Evolutionary conservation across 1,140 invertebrate species (phyloP).

Genomic region (Diorhabda elongata): DNA sequence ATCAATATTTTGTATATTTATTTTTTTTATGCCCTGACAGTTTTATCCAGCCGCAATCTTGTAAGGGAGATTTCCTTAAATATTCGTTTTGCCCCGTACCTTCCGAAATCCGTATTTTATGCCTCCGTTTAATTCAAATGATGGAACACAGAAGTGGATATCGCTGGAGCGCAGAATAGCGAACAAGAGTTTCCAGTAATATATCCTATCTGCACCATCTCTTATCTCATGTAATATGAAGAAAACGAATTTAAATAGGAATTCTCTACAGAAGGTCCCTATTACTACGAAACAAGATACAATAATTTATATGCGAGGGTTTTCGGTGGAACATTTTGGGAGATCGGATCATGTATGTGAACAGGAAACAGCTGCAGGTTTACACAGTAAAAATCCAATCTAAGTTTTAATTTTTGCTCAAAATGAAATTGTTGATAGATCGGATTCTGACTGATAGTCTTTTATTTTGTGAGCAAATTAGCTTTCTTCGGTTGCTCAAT

Average conservation of each 20-base stretch:
- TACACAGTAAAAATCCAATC: neutral
- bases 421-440: no score
- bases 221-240: conserved; percentile 19
- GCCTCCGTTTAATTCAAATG: neutral
- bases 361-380: neutral
- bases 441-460: no score
- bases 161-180: neutral
- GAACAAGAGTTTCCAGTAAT: conserved; percentile 5
- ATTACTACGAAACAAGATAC: conserved; percentile 15
- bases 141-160: neutral
- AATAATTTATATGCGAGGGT: conserved; percentile 13
- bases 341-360: conserved; percentile 2
- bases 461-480: no score
- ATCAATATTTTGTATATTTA: no score
- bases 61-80: no score
- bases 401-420: no score
- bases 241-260: conserved; percentile 16
- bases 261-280: conserved; percentile 14
- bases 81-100: no score
- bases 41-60: no score
- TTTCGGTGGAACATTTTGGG: neutral
- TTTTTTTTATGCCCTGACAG: no score
- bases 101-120: neutral
- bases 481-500: no score
- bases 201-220: conserved; percentile 16